Base-by-base conservation (phyloP, 1,140 invertebrate genomes). In the Magallana gigas region DNA sequence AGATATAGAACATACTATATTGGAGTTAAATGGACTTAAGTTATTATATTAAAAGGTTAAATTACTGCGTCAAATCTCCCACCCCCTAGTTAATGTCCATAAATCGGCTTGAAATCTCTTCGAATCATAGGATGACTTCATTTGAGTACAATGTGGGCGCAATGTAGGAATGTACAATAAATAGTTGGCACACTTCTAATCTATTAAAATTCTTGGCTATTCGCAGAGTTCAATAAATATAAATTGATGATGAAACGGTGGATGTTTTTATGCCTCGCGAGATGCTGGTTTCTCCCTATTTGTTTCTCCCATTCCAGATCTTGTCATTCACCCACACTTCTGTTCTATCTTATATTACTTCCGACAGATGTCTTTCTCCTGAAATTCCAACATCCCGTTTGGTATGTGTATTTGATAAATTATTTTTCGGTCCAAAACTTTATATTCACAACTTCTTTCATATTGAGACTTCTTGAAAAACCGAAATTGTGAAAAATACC, bases 191-290 rank as follows among this genome's bases (percentile, higher is more conserved):
- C 23, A 76, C 18, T 76, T 76, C 68, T 76, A 29, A 29, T 29
- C 68, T 76, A 76, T 76, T 76, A 76, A 76, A 76, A 76, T 76
- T 76, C 68, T 76, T 76, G 68, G 68, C 68, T 76, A 76, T 76
- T 76, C 68, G 4, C 18, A 29, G 36, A 23, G 68, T 76, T 76
- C 68, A 76, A 76, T 76, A 76, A 76, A 76, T 76, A 76, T 29
- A 23, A 29, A 76, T 76, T 76, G 23, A 76, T 76, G 23, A 76
- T 76, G 68, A 76, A 76, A 76, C 68, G 23, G 23, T 12, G 68
- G 3, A 11, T 76, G 3, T 18, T 76, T 76, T 76, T 76, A 29
- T 76, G 60, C 60, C 60, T n/a, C 36, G 68, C n/a, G 23, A 9
- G 64, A 8, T 68, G 14, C 64, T 23, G 6, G 16, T 64, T 68